Base-by-base conservation (phyloP, 2,888 invertebrate genomes). In the Acleris literana region DNA sequence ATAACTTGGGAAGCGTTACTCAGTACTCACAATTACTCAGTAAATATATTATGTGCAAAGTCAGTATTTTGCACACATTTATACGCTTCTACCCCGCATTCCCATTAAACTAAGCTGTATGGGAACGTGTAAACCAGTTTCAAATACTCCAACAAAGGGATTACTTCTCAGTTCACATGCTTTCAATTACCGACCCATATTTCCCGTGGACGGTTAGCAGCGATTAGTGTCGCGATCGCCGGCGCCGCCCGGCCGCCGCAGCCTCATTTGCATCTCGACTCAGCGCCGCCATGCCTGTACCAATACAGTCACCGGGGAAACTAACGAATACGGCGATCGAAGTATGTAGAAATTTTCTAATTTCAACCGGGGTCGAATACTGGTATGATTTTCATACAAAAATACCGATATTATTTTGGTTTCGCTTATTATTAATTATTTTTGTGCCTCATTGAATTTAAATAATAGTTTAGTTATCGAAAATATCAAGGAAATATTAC, bases 261-360 rank as follows among this genome's bases (percentile, higher is more conserved):
- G 72, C 69, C 82, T 88, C 87, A 88, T 88, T 88, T 88, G 83
- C 88, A 88, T 88, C 82, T 79, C 77, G 78, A 79, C 80, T 74
- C 74, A 71, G 69, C 74, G 74, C 76, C 76, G 77, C 76, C 76
- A 70, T 13, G 46, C 46, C 46, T 46, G 46, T 39, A 13, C 39
- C 46, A 6, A 17, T 16, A 16, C 16, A 46, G 46, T 46, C 46
- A 17, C 0, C 17, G 17, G 39, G 11, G 1, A 39, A 39, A 39
- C 39, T 39, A 6, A 46, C 46, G 46, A n/a, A 46, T 16, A 16
- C 16, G n/a, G 5, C 46, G 46, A n/a, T 46, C 39, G 39, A 39
- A 39, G 13, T 39, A 4, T 39, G 13, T 39, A 39, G 39, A 13
- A 39, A 39, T 39, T 3, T 3, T 39, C 3, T 13, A 39, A 39